Base-by-base conservation (phyloP, 2,113 vertebrate genomes). In the Archocentrus centrarchus region DNA sequence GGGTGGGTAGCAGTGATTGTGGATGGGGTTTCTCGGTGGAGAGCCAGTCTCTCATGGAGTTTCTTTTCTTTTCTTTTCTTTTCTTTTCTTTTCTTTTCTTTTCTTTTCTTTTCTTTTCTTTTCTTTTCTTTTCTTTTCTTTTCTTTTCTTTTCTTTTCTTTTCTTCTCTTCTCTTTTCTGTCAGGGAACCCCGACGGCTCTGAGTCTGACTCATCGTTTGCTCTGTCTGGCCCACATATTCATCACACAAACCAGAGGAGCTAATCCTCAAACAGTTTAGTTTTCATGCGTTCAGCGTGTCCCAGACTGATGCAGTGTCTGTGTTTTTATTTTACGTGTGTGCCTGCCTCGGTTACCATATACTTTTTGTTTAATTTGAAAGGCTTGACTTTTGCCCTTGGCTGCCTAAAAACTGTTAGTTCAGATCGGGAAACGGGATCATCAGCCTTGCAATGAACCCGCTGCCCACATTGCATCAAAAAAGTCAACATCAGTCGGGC, bases 401-500 rank as follows among this genome's bases (percentile, higher is more conserved):
- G 70, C 53, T 73, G 27, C 78, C n/a, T 68, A 35, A 75, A 73
- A 77, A 76, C 35, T 59, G 62, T 59, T 32, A 32, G 61, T 53
- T 62, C 30, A 61, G 55, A 35, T 37, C 50, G 37, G 37, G 37
- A 39, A 39, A 80, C 47, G 8, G 41, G 60, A 37, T 58, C 55
- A 39, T 61, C 60, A 44, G 83, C 78, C 80, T 75, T 18, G 53
- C 41, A 9, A 47, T 87, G 78, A 90, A 93, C 89, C 53, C 75
- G 6, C 6, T 85, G 79, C 35, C 81, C 64, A 17, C 50, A 39
- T 93, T 93, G 86, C 86, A 75, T 95, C 84, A 92, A 81, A 84
- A 84, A 91, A 90, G 90, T 84, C 89, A 90, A 91, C 89, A 84
- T 92, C 82, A 87, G 79, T 70, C 77, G 60, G 89, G 85, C 77